Evolutionary conservation across 2,888 invertebrate species (phyloP).

Genomic region (Salpingus planirostris): DNA sequence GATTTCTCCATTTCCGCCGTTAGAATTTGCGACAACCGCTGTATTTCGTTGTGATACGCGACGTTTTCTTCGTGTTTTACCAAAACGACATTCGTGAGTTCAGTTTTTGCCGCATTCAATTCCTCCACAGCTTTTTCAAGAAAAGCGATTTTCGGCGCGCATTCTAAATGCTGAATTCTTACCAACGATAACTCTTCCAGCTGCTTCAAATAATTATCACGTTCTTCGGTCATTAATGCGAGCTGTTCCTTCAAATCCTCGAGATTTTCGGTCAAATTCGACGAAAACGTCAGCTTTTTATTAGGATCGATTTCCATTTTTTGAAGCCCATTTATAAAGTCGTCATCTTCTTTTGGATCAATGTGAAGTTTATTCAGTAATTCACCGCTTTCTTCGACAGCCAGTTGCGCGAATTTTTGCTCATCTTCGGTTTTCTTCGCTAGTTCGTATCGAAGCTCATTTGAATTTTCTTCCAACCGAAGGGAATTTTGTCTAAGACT

Average conservation of each 20-base stretch:
- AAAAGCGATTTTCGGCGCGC: slow-evolving; percentile 7
- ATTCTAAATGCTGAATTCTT: slow-evolving; percentile 5
- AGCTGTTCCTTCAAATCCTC: slow-evolving; percentile 3
- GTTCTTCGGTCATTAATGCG: slow-evolving; percentile 6
- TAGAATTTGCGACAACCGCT: slow-evolving; percentile 58
- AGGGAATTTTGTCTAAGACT: slow-evolving; percentile 8
- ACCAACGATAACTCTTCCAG: slow-evolving; percentile 7
- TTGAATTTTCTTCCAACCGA: slow-evolving; percentile 7
- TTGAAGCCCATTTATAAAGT: no score
- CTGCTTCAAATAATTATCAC: slow-evolving; percentile 10
- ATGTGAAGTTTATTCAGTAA: no score
- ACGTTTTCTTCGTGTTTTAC: slow-evolving; percentile 79
- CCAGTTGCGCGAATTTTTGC: slow-evolving; percentile 15
- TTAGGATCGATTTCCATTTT: no score
- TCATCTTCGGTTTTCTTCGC: slow-evolving; percentile 12
- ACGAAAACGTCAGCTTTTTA: no score
- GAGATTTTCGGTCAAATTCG: slow-evolving; percentile 13
- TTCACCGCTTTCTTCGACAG: slow-evolving; percentile 26
- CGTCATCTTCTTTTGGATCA: no score
- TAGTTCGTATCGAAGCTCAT: slow-evolving; percentile 8
- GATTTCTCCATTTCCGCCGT: slow-evolving; percentile 45
- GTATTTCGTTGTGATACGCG: slow-evolving; percentile 78
- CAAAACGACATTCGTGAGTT: slow-evolving; percentile 63
- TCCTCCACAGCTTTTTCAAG: slow-evolving; percentile 26
- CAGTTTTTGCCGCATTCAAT: slow-evolving; percentile 52